Evolutionary conservation across 2,888 invertebrate genomes (phyloP).

Genomic region (Noctua pronuba): DNA sequence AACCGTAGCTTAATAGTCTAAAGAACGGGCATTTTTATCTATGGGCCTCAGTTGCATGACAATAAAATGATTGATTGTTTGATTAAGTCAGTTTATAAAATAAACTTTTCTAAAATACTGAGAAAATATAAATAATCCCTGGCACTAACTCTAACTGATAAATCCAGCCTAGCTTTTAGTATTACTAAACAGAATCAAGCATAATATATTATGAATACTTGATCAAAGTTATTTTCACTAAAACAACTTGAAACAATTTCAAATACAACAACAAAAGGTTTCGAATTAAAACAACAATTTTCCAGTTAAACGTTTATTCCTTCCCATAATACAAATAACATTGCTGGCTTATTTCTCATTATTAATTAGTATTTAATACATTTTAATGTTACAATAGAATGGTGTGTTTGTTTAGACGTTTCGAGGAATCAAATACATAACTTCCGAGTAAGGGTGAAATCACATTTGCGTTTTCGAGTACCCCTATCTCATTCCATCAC

Average conservation of each 20-base stretch:
- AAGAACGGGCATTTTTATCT: too few species aligned
- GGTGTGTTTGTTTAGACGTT: constrained; percentile 36
- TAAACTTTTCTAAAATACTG: too few species aligned
- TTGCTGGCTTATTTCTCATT: constrained; percentile 54
- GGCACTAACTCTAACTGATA: too few species aligned
- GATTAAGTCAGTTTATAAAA: too few species aligned
- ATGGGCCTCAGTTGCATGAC: too few species aligned
- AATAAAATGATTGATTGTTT: too few species aligned
- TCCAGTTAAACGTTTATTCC: constrained; percentile 66
- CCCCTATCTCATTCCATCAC: background rate
- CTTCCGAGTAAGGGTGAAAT: background rate
- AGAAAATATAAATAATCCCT: too few species aligned
- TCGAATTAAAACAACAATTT: constrained; percentile 44
- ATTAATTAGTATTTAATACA: constrained; percentile 51
- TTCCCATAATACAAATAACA: constrained; percentile 65
- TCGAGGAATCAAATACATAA: background rate
- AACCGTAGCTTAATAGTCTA: too few species aligned
- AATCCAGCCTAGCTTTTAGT: background rate
- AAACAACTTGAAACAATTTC: constrained; percentile 6
- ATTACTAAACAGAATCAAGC: background rate
- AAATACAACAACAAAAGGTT: constrained; percentile 6
- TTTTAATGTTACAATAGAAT: constrained; percentile 47
- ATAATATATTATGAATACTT: background rate
- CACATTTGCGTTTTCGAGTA: background rate
- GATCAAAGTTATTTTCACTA: background rate